Evolutionary conservation across 2,113 vertebrate species (phyloP).

Genomic region (Engraulis encrasicolus): DNA sequence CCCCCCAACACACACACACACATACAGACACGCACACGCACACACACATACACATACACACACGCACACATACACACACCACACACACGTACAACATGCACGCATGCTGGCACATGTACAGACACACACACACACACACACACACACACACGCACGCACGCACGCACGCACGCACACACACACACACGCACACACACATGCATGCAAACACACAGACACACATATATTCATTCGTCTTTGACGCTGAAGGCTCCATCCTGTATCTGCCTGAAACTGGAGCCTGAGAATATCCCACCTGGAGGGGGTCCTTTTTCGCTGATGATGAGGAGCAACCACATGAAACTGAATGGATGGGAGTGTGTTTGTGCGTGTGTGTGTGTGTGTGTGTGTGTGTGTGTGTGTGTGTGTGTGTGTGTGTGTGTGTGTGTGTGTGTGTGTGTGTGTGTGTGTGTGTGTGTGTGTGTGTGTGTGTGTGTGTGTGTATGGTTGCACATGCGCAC

Average conservation of each 20-base stretch:
- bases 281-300: constrained; percentile 35
- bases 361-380: no score
- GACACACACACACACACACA: neutral
- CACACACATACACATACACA: neutral
- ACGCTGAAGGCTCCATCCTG: constrained; percentile 31
- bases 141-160: neutral
- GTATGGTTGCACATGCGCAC: no score
- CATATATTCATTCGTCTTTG: constrained; percentile 17
- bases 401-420: no score
- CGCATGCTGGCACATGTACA: no score
- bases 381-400: no score
- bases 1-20: neutral
- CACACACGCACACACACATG: no score
- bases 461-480: no score
- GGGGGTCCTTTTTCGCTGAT: constrained; percentile 35
- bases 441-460: no score
- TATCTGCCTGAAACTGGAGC: constrained; percentile 35
- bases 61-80: neutral
- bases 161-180: no score
- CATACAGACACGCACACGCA: no score
- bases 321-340: constrained; percentile 5
- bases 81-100: no score
- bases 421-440: no score
- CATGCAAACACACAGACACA: neutral
- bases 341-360: neutral